Evolutionary conservation across 2,113 vertebrate species (phyloP).

Genomic region (Oncorhynchus mykiss): DNA sequence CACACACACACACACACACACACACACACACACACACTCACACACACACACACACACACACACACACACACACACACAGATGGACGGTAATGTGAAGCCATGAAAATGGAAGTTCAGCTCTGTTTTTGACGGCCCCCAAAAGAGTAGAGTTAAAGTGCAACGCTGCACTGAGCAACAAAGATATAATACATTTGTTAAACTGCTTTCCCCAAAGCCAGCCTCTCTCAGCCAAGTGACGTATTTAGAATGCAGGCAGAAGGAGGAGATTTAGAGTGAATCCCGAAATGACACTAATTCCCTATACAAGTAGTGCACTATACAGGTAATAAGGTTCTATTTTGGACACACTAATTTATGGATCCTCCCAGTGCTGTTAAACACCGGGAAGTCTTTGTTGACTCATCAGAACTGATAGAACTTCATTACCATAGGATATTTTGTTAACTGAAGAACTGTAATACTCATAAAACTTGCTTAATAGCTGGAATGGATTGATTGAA

Average conservation of each 20-base stretch:
- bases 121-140: conserved; percentile 60
- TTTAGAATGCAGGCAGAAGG: conserved; percentile 65
- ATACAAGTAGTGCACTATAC: no score
- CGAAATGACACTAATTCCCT: no score
- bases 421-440: conserved; percentile 13
- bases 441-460: background rate
- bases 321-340: no score
- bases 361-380: conserved; percentile 19
- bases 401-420: conserved; percentile 48
- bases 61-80: conserved; percentile 24
- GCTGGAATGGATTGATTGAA: background rate
- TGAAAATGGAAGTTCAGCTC: conserved; percentile 57
- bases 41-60: background rate
- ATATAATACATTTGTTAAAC: conserved; percentile 50
- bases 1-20: conserved; percentile 4
- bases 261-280: background rate
- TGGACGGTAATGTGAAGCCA: conserved; percentile 63
- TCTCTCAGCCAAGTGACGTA: conserved; percentile 39
- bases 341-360: background rate
- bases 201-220: conserved; percentile 40
- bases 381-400: conserved; percentile 46
- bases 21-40: conserved; percentile 10
- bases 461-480: background rate
- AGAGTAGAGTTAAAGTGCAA: conserved; percentile 48
- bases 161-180: conserved; percentile 23